Percentiles rank a stretch among this genome's conserved stretches.
Conservation (phyloP, 2,797 vertebrate genomes). For the Sternotherus odoratus region DNA sequence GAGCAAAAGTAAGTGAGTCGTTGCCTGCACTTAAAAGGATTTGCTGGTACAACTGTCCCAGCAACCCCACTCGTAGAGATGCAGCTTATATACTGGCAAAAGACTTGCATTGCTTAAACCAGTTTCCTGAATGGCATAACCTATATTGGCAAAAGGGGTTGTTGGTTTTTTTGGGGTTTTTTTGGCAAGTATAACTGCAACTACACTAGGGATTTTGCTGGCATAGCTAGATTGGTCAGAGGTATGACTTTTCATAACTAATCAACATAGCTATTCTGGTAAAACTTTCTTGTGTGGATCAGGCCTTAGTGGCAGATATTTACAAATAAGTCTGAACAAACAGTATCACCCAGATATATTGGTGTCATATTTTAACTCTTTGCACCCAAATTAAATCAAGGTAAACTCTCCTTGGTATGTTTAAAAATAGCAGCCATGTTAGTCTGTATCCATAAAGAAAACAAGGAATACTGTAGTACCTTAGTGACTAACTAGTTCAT, state of each 20-base stretch:
- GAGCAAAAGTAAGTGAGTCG: not conserved
- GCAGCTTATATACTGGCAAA: not conserved
- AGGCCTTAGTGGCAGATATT: not conserved
- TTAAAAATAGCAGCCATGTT: too few relatives aligned
- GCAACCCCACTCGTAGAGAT: not conserved
- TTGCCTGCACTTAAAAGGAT: not conserved
- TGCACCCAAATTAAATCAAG: not conserved
- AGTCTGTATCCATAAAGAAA: too few relatives aligned
- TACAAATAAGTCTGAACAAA: not conserved
- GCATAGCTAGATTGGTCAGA: not conserved
- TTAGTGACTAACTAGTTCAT: too few relatives aligned
- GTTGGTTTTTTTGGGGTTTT: too few relatives aligned
- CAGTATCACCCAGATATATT: not conserved
- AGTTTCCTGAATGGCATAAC: not conserved
- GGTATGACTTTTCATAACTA: not conserved
- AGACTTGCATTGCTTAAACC: not conserved
- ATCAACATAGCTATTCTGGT: accelerated
- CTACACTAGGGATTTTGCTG: not conserved
- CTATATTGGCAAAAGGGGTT: not conserved
- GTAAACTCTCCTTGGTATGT: not conserved
- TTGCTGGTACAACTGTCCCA: not conserved
- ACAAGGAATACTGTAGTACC: too few relatives aligned
- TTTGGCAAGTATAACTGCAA: not conserved
- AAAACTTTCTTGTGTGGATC: not conserved
- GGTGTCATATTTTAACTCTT: not conserved